phyloP scores from a whole-genome alignment of 2,113 vertebrate genomes.

The Semnornis frantzii region DNA sequence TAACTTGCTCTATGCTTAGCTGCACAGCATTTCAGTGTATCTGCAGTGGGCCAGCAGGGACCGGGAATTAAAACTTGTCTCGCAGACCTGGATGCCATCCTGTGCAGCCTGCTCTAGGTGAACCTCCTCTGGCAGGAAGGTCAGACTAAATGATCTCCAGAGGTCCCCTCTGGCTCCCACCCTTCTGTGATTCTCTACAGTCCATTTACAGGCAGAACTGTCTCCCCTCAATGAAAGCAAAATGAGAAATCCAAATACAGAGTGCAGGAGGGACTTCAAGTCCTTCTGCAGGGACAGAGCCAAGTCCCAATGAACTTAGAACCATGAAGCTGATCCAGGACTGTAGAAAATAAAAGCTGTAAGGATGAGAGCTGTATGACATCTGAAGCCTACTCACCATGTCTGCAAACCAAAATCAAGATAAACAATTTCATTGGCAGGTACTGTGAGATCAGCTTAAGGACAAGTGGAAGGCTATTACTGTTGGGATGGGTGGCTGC shows the following conservation, averaged over 20 bases:
- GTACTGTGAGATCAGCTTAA: neutral
- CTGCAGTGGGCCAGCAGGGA: neutral
- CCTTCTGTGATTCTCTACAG: neutral
- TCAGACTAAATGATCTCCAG: no score
- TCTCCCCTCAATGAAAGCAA: neutral
- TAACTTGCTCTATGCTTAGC: neutral
- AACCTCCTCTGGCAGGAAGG: no score
- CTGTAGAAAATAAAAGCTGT: neutral
- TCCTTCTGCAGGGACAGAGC: neutral
- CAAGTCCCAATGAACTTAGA: neutral
- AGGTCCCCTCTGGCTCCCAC: no score
- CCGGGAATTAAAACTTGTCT: neutral
- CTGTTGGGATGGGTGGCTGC: neutral
- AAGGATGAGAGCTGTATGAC: neutral
- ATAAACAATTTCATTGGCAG: neutral
- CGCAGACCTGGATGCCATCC: neutral
- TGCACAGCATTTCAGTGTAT: neutral
- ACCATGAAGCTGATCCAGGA: neutral
- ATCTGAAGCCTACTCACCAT: neutral
- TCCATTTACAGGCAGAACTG: neutral
- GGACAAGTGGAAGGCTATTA: neutral
- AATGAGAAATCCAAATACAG: neutral
- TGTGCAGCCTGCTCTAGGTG: no score
- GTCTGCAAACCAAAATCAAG: neutral
- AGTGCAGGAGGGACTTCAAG: neutral